Conservation (phyloP, 2,113 vertebrate genomes). For the Merops nubicus region DNA sequence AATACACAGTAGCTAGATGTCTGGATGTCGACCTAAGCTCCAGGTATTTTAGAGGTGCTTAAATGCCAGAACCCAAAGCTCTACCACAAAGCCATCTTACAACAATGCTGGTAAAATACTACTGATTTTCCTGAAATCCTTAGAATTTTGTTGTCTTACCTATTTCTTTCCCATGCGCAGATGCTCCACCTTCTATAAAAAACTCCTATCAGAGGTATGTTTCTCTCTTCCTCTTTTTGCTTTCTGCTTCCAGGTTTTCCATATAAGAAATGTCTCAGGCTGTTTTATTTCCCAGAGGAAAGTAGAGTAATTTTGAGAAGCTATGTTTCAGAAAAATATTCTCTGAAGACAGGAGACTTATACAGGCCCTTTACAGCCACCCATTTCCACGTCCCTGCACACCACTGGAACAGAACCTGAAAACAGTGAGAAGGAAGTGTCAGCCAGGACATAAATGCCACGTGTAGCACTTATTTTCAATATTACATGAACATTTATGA, state of each 20-base stretch:
- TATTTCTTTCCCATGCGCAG: background rate
- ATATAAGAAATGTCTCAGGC: background rate
- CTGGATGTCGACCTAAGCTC: rapidly evolving
- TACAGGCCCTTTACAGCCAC: background rate
- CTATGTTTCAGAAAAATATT: background rate
- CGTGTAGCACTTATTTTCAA: background rate
- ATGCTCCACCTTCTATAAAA: background rate
- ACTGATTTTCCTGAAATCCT: background rate
- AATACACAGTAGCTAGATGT: background rate
- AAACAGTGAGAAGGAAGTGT: background rate
- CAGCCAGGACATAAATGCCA: background rate
- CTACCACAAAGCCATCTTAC: background rate
- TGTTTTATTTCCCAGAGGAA: background rate
- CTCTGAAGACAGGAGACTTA: background rate
- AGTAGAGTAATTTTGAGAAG: background rate
- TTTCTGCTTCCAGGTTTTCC: background rate
- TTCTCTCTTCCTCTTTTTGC: background rate
- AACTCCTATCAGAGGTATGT: background rate
- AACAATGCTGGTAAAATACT: background rate
- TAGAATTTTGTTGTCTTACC: background rate
- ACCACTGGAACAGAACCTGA: background rate
- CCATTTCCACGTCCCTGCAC: background rate
- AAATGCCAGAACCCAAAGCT: background rate
- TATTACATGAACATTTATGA: background rate
- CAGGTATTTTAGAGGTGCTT: background rate